Evolutionary conservation across 2,113 vertebrate genomes (phyloP), one percentile per base, ranked within the genome.

Genomic region (Sturnus vulgaris): DNA sequence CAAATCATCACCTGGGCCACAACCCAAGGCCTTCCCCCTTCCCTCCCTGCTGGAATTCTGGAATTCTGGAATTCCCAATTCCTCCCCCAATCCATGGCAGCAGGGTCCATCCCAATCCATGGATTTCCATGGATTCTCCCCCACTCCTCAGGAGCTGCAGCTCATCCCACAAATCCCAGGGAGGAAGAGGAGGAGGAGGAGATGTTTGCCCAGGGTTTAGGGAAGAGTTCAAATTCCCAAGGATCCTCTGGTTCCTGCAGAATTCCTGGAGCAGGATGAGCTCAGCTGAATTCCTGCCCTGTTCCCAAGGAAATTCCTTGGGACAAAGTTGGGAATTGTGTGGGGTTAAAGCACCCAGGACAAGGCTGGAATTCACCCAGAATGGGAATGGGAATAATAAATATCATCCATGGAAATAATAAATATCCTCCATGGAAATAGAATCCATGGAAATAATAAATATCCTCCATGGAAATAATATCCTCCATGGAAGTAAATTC

Each of bases 221-320:
- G 57, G 19, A 96, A 95, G 97, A 97, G 95, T 97, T 96, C 97
- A 97, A 93, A 63, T 42, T 92, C 87, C 83, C 90, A 15, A 75
- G 15, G 59, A 65, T 81, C 35, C 17, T 28, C 57, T 89, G 85
- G 93, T 93, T 96, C 94, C 86, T 37, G 46, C 73, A 35, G 91
- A 91, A 77, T 79, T 72, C 80, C 73, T 0, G 44, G 90, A 87
- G 93, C 91, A 2, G 46, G 82, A 52, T 93, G 83, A 91, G 95
- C 95, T 42, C 95, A 97, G 96, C 98, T 9, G 9, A 97, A 98
- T 97, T 92, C 96, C 95, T 94, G 82, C 95, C 94, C 97, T 97
- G 97, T 97, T 97, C 97, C 95, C 83, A 10, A 90, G 86, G 56
- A 53, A 57, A 87, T 95, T 71, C 94, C 92, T 86, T 66, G 75